A percentile compares a stretch with the other conserved stretches of the same genome.
Conservation (phyloP, 2,888 invertebrate species). For the Neoascia interrupta region DNA sequence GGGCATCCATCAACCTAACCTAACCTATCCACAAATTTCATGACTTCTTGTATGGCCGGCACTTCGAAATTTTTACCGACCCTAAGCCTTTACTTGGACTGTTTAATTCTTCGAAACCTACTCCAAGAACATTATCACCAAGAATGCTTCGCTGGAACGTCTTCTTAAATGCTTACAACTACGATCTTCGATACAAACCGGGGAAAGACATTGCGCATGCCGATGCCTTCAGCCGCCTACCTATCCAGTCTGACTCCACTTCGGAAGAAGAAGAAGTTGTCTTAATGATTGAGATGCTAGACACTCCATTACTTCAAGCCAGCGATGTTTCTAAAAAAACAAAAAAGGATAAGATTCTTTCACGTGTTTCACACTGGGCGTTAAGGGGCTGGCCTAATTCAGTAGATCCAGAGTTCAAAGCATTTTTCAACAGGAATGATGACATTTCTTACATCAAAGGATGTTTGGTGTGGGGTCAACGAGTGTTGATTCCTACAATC, state of each 20-base stretch:
- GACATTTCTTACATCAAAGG: neutral
- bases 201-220: no score
- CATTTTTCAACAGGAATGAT: neutral
- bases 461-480: neutral
- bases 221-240: no score
- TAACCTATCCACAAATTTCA: no score
- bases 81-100: no score
- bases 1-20: no score
- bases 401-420: neutral
- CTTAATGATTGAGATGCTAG: neutral
- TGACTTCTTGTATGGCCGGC: neutral
- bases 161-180: neutral
- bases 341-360: neutral
- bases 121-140: no score
- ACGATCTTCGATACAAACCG: neutral
- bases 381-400: slow-evolving; percentile 8
- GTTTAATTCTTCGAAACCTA: no score
- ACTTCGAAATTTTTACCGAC: neutral
- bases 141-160: neutral
- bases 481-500: neutral
- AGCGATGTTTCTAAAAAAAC: neutral
- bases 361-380: neutral
- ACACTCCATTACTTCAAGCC: neutral
- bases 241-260: no score
- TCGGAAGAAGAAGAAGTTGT: no score